phyloP scores from a whole-genome alignment of 2,888 invertebrate species.

The Apotomis turbidana region DNA sequence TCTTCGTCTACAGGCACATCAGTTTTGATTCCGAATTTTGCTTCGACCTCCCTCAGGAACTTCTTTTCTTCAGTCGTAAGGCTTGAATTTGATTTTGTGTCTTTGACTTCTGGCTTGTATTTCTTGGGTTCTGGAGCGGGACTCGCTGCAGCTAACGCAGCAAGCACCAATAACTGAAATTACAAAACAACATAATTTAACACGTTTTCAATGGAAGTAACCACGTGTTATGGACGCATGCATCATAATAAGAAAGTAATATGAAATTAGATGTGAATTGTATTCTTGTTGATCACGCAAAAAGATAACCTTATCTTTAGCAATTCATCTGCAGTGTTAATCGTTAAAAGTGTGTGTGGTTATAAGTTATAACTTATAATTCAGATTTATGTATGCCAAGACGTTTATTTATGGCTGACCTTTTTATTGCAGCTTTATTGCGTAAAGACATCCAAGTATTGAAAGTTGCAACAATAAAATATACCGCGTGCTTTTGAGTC shows the following conservation, averaged over 20 bases:
- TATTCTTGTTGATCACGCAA: background rate
- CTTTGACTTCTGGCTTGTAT: constrained; percentile 64
- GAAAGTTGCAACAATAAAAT: constrained; percentile 7
- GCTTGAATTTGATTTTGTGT: constrained; percentile 59
- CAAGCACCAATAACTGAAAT: constrained; percentile 72
- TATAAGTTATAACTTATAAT: no score
- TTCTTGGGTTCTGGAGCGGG: constrained; percentile 77
- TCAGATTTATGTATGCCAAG: background rate
- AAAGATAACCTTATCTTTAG: background rate
- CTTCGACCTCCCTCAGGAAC: constrained; percentile 78
- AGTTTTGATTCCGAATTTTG: constrained; percentile 74
- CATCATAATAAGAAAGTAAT: constrained; percentile 1
- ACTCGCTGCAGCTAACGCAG: constrained; percentile 54
- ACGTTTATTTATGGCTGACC: background rate
- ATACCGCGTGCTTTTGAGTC: background rate
- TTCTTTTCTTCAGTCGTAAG: constrained; percentile 74
- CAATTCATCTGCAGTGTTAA: background rate
- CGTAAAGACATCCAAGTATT: background rate
- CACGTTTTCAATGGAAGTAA: background rate
- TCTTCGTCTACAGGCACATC: constrained; percentile 52
- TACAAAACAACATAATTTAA: constrained; percentile 44
- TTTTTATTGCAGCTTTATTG: background rate
- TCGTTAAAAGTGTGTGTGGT: background rate
- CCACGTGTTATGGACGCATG: background rate
- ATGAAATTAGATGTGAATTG: background rate